phyloP scores from a whole-genome alignment of 2,113 vertebrate genomes.

The Solenodon paradoxus region DNA sequence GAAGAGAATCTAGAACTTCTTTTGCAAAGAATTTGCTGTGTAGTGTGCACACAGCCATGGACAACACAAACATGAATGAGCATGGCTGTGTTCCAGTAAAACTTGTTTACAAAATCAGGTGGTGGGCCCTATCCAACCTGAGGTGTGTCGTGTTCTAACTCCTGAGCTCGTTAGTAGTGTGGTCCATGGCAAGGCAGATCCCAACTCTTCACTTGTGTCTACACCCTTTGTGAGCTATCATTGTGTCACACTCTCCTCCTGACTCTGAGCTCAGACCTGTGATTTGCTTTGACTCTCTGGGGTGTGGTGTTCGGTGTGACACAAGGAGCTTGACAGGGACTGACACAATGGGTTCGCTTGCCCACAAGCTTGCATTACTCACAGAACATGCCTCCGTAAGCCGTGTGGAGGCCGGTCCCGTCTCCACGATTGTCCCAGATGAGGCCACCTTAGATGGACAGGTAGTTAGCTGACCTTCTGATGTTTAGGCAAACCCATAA shows the following conservation, averaged over 20 bases:
- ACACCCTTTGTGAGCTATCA: background rate
- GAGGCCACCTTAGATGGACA: background rate
- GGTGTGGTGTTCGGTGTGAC: background rate
- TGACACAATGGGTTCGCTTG: background rate
- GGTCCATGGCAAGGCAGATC: background rate
- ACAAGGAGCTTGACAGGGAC: background rate
- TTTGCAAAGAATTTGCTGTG: too few species aligned
- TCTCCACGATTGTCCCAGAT: background rate
- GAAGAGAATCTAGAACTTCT: background rate
- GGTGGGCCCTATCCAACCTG: too few species aligned
- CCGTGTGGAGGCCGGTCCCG: fast-evolving
- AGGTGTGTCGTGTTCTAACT: too few species aligned
- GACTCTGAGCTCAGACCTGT: background rate
- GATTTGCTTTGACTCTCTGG: background rate
- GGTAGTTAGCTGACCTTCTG: background rate
- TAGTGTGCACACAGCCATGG: background rate
- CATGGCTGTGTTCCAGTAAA: too few species aligned
- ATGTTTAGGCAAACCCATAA: background rate
- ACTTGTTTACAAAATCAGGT: too few species aligned
- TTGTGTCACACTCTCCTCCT: background rate
- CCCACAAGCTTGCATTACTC: background rate
- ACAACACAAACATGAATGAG: too few species aligned
- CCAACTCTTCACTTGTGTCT: background rate
- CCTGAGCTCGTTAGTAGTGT: too few species aligned
- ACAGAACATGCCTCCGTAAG: background rate